Conservation (phyloP, 23 tunicate genomes). For the Ascidia mentula region DNA sequence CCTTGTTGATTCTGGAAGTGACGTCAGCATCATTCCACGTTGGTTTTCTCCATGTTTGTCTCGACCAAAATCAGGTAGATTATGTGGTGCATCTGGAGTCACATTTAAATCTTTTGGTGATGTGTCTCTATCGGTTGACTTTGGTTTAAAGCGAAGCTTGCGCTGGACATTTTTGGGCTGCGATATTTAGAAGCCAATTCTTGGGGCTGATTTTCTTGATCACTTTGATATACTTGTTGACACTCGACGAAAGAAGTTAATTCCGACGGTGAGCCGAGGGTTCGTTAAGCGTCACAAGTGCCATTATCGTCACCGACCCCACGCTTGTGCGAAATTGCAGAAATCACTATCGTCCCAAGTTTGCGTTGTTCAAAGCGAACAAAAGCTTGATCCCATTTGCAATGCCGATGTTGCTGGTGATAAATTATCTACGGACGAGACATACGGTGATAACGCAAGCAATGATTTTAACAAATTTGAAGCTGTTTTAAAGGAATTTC, state of each 20-base stretch:
- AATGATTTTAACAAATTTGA: not conserved
- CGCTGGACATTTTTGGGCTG: constrained; percentile 4
- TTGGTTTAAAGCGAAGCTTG: not conserved
- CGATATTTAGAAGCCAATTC: not conserved
- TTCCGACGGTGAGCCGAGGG: not conserved
- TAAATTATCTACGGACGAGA: too few relatives aligned
- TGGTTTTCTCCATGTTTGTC: not conserved
- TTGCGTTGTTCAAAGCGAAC: not conserved
- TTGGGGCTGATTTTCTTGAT: constrained; percentile 9
- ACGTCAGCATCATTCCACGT: constrained; percentile 2
- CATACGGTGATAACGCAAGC: not conserved
- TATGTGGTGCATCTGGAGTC: not conserved
- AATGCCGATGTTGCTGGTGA: not conserved
- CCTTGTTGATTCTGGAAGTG: constrained; percentile 10
- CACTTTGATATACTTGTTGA: not conserved
- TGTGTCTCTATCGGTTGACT: not conserved
- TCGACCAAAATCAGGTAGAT: not conserved
- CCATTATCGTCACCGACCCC: too few relatives aligned
- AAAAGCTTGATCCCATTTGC: not conserved
- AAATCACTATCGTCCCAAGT: not conserved
- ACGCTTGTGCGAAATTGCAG: not conserved
- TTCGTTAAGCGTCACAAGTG: not conserved
- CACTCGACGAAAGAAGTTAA: not conserved
- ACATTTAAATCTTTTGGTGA: not conserved
- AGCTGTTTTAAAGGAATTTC: not conserved